Conservation (phyloP, 2,113 vertebrate genomes). For the Trogon melanurus region DNA sequence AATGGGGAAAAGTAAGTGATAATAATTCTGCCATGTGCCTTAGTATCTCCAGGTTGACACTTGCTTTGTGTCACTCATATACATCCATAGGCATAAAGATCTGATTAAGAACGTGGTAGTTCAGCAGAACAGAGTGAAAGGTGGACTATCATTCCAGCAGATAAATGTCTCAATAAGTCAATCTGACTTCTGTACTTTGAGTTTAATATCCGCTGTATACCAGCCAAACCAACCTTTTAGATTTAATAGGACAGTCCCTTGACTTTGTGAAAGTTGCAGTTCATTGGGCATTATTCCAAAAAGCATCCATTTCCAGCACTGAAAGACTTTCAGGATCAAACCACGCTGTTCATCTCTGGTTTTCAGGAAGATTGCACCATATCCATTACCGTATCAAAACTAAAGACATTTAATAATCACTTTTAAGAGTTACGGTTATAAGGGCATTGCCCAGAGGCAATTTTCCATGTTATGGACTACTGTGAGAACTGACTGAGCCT, state of each 20-base stretch:
- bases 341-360: slow-evolving; percentile 11
- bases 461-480: not conserved
- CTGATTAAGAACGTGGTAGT: not conserved
- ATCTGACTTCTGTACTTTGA: not conserved
- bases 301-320: not conserved
- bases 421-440: not conserved
- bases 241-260: slow-evolving; percentile 9
- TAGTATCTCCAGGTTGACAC: not conserved
- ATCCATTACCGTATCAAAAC: not conserved
- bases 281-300: slow-evolving; percentile 25
- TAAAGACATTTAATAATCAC: not conserved
- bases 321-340: slow-evolving; percentile 21
- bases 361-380: not conserved
- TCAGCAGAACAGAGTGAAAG: not conserved
- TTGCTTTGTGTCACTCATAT: not conserved
- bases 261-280: slow-evolving; percentile 15
- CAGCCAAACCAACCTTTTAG: slow-evolving; percentile 36
- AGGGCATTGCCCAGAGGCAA: not conserved
- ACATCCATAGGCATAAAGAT: not conserved
- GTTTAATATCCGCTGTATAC: slow-evolving; percentile 3
- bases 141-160: not conserved
- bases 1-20: not conserved
- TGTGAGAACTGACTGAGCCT: not conserved
- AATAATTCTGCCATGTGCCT: not conserved
- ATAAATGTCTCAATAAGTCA: slow-evolving; percentile 41